A percentile compares a stretch with the other conserved stretches of the same genome.
phyloP scores from a whole-genome alignment of 2,888 invertebrate species.

The Coremacera marginata region DNA sequence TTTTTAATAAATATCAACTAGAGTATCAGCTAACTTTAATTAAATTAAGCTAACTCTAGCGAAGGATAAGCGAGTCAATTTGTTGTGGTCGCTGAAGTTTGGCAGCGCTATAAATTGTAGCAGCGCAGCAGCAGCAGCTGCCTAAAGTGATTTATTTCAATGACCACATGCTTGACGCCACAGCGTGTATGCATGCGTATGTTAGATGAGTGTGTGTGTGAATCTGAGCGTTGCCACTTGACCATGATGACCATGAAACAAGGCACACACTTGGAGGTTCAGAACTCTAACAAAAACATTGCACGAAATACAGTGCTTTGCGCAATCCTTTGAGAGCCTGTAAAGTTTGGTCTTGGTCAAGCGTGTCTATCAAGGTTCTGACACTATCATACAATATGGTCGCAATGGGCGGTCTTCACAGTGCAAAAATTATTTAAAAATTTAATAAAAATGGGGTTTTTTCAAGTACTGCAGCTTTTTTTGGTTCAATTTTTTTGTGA shows the following conservation, averaged over 20 bases:
- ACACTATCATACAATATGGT: neutral
- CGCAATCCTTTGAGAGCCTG: neutral
- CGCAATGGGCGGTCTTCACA: neutral
- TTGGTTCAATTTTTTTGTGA: neutral
- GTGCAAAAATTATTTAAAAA: too few species aligned
- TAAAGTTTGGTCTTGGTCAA: neutral
- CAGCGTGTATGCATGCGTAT: neutral
- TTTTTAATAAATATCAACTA: too few species aligned
- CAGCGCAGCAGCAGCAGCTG: neutral
- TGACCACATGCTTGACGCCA: neutral
- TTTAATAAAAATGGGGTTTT: too few species aligned
- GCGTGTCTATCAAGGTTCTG: conserved; percentile 3
- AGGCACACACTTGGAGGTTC: neutral
- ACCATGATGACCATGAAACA: conserved; percentile 5
- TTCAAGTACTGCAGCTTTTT: neutral
- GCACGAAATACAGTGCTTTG: neutral
- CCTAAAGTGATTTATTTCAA: neutral
- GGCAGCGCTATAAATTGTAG: conserved; percentile 6
- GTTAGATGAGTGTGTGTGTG: neutral
- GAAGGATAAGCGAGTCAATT: conserved; percentile 1
- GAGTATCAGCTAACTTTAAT: neutral
- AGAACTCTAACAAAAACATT: neutral
- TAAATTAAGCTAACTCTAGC: neutral
- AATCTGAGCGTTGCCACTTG: neutral
- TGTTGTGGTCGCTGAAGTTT: neutral